Base-by-base conservation (phyloP, 2,113 vertebrate genomes). In the Tupaia chinensis region DNA sequence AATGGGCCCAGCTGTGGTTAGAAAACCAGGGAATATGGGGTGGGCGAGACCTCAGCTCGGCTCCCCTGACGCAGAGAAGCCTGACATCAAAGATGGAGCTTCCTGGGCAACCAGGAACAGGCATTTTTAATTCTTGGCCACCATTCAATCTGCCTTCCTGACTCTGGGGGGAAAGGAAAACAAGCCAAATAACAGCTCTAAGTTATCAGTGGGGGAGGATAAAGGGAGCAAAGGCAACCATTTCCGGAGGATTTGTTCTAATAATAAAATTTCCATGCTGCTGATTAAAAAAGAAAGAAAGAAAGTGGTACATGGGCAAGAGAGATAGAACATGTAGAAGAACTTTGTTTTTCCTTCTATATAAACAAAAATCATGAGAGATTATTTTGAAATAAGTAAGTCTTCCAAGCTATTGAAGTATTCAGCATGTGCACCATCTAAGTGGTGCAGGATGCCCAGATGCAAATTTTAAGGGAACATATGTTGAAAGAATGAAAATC, bases 271-370 rank as follows among this genome's bases (percentile, higher is more conserved):
- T 61, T 5, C 44, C 44, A 44, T 44, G 44, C 23, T 63, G 61
- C 27, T 63, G 54, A 74, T 81, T 34, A 70, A 81, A 85, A 44
- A 44, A 44, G 44, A 44, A 44, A 44, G 44, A 44, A 44, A 44
- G 44, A 44, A 53, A 23, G 60, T 9, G 20, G 14, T n/a, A 1
- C 1, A 22, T 5, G 7, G 11, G 10, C 2, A 12, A 27, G 20
- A 83, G 7, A 83, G 20, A 34, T 9, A 19, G 4, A n/a, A 73
- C 14, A 32, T 3, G 32, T 7, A 60, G 15, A 70, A 25, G 44
- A 72, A 84, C 9, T 27, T 79, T 22, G 34, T 9, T 66, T 81
- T 29, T 29, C 56, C 9, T 83, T 74, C 12, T 90, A 60, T 61
- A 78, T 60, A 69, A 87, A 56, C 16, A 70, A 44, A 70, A 56